A percentile compares a stretch with the other conserved stretches of the same genome.
Conservation (phyloP, 2,113 vertebrate species). For the Passer domesticus region DNA sequence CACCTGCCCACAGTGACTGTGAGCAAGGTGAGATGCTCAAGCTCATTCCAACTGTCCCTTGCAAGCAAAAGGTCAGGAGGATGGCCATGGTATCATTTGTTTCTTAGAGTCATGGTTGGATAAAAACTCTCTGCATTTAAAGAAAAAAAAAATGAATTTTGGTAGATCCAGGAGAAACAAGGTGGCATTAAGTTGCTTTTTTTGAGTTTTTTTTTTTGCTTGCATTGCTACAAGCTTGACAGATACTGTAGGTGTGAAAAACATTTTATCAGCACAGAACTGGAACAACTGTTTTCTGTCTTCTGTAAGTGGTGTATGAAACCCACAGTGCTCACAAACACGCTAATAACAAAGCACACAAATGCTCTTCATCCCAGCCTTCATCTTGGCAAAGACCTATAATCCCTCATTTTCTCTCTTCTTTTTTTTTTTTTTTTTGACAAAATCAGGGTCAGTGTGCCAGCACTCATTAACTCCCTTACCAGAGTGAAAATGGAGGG, state of each 20-base stretch:
- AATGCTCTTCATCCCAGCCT: neutral
- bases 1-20: neutral
- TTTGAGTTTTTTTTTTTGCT: neutral
- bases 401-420: neutral
- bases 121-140: neutral
- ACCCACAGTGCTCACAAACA: rapidly evolving
- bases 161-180: neutral
- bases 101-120: neutral
- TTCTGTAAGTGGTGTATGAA: neutral
- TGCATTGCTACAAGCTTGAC: neutral
- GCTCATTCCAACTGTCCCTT: neutral
- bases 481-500: neutral
- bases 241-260: neutral
- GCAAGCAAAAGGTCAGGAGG: neutral
- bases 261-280: neutral
- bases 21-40: neutral
- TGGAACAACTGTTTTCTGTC: neutral
- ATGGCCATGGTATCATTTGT: neutral
- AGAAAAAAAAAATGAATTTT: neutral
- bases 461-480: neutral
- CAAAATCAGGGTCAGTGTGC: neutral
- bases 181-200: neutral
- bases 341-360: rapidly evolving
- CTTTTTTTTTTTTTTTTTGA: neutral
- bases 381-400: neutral